phyloP scores from a whole-genome alignment of 1,140 invertebrate species.

The Drosophila kanapiae region DNA sequence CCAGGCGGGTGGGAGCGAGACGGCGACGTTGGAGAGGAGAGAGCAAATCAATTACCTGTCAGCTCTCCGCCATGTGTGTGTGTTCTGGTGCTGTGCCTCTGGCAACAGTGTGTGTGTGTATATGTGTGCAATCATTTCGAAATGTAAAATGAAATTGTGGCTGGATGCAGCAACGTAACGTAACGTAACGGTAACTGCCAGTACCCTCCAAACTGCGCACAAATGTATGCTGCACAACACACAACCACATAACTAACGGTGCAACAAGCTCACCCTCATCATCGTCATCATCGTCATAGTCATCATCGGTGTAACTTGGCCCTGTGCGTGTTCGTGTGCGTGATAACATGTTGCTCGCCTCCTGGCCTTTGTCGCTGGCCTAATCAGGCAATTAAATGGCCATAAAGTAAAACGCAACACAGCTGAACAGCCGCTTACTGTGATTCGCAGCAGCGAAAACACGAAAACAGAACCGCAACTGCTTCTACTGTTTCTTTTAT shows the following conservation, averaged over 20 bases:
- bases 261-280: slow-evolving; percentile 23
- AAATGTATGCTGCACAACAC: slow-evolving; percentile 43
- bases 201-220: slow-evolving; percentile 35
- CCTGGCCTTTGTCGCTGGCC: slow-evolving; percentile 21
- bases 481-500: slow-evolving; percentile 7
- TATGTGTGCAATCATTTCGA: slow-evolving; percentile 26
- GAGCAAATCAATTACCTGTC: slow-evolving; percentile 55
- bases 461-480: slow-evolving; percentile 44
- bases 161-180: slow-evolving; percentile 28
- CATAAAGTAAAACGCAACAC: slow-evolving; percentile 39
- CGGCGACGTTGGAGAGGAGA: slow-evolving; percentile 15
- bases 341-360: slow-evolving; percentile 59
- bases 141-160: slow-evolving; percentile 44
- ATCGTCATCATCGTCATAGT: background rate
- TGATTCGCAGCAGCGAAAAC: slow-evolving; percentile 35
- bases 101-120: slow-evolving; percentile 2
- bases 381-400: slow-evolving; percentile 51
- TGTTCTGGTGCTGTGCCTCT: slow-evolving; percentile 10
- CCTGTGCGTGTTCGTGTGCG: slow-evolving; percentile 4
- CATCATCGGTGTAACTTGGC: background rate
- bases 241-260: slow-evolving; percentile 13
- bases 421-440: slow-evolving; percentile 42
- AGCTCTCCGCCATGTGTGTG: slow-evolving; percentile 20
- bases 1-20: slow-evolving; percentile 20
- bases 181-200: slow-evolving; percentile 24